A percentile compares a stretch with the other conserved stretches of the same genome.
phyloP scores from a whole-genome alignment of 1,140 invertebrate species.

The Lepidurus apus region DNA sequence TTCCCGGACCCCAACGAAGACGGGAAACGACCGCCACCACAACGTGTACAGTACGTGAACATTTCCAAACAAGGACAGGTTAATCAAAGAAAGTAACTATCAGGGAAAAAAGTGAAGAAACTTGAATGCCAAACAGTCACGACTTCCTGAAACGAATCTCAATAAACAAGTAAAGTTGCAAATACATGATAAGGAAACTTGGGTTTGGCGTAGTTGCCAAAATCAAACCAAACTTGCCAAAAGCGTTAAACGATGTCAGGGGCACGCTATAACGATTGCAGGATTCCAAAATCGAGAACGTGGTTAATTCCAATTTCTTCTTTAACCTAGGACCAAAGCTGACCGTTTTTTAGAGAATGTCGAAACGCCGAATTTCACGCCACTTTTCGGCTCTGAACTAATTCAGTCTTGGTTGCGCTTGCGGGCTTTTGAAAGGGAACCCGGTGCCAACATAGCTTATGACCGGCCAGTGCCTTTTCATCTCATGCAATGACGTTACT shows the following conservation, averaged over 20 bases:
- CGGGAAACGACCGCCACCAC: background rate
- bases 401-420: background rate
- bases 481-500: background rate
- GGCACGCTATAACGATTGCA: too few relatives aligned
- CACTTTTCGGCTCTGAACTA: background rate
- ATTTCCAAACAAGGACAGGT: background rate
- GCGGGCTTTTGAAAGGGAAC: background rate
- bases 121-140: background rate
- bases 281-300: too few relatives aligned
- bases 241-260: too few relatives aligned
- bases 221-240: too few relatives aligned
- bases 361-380: background rate
- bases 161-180: background rate
- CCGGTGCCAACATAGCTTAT: background rate
- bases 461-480: constrained; percentile 11
- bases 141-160: background rate
- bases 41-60: background rate
- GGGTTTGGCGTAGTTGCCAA: too few relatives aligned
- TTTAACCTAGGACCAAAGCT: background rate
- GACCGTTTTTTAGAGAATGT: background rate
- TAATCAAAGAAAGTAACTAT: background rate
- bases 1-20: background rate
- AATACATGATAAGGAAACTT: background rate
- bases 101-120: background rate
- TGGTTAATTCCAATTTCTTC: too few relatives aligned